A percentile compares a stretch with the other conserved stretches of the same genome.
Evolutionary conservation across 2,888 invertebrate genomes (phyloP).

Genomic region (Agrotis clavis): DNA sequence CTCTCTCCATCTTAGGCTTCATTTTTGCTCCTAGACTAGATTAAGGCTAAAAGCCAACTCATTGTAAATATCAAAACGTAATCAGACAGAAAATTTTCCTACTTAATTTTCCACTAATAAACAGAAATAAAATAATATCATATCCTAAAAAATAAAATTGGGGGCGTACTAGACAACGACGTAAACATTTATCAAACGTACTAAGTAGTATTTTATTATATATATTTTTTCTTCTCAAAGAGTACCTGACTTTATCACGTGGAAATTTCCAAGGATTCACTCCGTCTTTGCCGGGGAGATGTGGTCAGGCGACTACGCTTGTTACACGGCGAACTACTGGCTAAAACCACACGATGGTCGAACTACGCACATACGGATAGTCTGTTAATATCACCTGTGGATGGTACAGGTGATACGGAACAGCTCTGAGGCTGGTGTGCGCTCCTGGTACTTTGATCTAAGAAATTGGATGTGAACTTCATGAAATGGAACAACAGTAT

Average conservation of each 20-base stretch:
- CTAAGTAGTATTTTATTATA: neutral
- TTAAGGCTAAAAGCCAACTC: too few relatives aligned
- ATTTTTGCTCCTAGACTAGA: too few relatives aligned
- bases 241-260: neutral
- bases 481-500: too few relatives aligned
- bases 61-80: too few relatives aligned
- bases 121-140: too few relatives aligned
- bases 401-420: neutral
- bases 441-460: neutral
- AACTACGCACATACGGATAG: neutral
- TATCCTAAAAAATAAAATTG: neutral
- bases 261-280: neutral
- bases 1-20: too few relatives aligned
- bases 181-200: neutral
- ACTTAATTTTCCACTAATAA: too few relatives aligned
- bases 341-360: neutral
- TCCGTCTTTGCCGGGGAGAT: neutral
- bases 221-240: neutral
- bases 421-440: neutral
- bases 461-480: too few relatives aligned
- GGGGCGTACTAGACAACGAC: neutral
- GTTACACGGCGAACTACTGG: neutral
- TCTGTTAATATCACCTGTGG: conserved; percentile 18
- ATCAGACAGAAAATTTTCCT: too few relatives aligned
- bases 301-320: neutral